Conservation (phyloP, 2,888 invertebrate genomes). For the Eupithecia dodoneata region DNA sequence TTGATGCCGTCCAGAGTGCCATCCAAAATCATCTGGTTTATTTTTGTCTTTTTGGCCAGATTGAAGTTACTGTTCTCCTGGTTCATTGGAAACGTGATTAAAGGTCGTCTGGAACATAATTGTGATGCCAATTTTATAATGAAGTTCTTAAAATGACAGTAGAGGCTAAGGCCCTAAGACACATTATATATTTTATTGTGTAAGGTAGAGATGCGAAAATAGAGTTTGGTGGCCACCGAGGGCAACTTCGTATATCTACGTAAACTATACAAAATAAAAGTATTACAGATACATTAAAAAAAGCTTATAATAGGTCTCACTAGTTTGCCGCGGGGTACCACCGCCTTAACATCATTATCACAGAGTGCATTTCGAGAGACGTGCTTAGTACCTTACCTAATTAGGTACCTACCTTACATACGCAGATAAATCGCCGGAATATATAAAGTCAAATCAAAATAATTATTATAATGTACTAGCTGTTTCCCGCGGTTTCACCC, state of each 20-base stretch:
- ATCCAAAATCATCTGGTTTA: slow-evolving; percentile 77
- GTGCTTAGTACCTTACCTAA: background rate
- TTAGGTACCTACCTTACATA: background rate
- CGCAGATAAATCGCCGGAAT: background rate
- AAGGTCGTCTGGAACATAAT: slow-evolving; percentile 61
- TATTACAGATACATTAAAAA: no score
- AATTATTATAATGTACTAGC: no score
- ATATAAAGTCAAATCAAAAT: background rate
- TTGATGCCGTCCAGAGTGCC: slow-evolving; percentile 68
- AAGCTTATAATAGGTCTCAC: no score
- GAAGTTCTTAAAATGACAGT: background rate
- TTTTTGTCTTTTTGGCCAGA: slow-evolving; percentile 69
- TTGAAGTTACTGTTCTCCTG: slow-evolving; percentile 72
- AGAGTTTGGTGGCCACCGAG: no score
- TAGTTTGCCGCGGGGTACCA: no score
- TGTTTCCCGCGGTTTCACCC: no score
- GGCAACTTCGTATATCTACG: no score
- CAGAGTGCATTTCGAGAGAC: background rate
- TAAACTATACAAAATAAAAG: no score
- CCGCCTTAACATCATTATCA: no score
- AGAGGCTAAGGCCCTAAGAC: no score
- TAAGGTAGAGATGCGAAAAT: no score
- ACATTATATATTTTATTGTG: no score
- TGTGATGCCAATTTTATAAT: background rate
- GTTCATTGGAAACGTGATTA: slow-evolving; percentile 77